Evolutionary conservation across 2,797 vertebrate species (phyloP).

Genomic region (Bufotes viridis): DNA sequence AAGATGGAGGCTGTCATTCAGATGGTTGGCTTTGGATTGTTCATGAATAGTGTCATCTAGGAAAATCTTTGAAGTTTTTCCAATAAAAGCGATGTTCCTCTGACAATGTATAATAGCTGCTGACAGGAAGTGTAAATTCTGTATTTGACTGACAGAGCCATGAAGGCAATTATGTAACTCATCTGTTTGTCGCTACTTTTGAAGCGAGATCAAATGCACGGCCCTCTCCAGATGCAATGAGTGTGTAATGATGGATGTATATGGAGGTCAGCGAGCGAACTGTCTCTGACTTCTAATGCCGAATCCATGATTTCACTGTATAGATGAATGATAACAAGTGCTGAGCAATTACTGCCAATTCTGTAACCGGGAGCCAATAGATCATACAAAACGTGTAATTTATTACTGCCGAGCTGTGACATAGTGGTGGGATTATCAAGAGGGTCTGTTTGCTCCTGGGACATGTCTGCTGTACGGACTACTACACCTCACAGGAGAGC

Average conservation of each 20-base stretch:
- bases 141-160: conserved; percentile 19
- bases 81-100: conserved; percentile 31
- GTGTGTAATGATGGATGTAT: conserved; percentile 5
- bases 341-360: background rate
- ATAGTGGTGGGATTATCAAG: background rate
- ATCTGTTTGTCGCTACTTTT: conserved; percentile 38
- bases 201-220: conserved; percentile 26
- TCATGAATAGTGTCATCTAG: conserved; percentile 32
- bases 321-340: background rate
- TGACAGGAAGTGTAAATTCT: conserved; percentile 47
- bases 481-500: no score
- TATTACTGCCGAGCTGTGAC: background rate
- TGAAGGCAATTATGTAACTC: conserved; percentile 38
- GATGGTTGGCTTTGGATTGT: conserved; percentile 26
- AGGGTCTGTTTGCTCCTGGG: no score
- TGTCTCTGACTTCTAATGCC: background rate
- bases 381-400: background rate
- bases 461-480: background rate
- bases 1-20: conserved; percentile 23
- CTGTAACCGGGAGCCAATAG: background rate
- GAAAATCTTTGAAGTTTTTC: conserved; percentile 45
- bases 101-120: conserved; percentile 31
- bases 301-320: background rate
- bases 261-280: background rate
- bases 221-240: background rate